A percentile compares a stretch with the other conserved stretches of the same genome.
Conservation (phyloP, 2,797 vertebrate genomes). For the Tarsius wallacei region DNA sequence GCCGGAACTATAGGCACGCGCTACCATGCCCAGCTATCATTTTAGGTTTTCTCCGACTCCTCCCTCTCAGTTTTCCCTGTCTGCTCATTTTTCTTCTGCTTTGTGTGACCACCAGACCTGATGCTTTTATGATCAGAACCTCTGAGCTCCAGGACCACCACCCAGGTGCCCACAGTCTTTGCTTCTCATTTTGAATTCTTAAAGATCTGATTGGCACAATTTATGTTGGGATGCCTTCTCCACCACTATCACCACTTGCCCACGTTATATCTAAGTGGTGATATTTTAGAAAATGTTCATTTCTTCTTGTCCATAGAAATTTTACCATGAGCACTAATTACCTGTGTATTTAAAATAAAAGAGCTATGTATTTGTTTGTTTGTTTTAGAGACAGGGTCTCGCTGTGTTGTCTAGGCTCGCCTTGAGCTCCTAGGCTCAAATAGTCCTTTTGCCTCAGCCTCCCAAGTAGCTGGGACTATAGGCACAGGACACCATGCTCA, state of each 20-base stretch:
- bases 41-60: not conserved
- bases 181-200: not conserved
- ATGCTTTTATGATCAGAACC: not conserved
- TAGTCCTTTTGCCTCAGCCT: not conserved
- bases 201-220: not conserved
- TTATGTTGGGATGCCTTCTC: not conserved
- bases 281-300: not conserved
- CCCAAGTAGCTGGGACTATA: not conserved
- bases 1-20: too few relatives aligned
- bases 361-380: too few relatives aligned
- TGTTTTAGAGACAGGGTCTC: not conserved
- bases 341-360: constrained; percentile 49
- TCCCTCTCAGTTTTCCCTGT: not conserved
- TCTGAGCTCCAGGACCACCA: not conserved
- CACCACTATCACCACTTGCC: not conserved
- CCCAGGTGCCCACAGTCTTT: not conserved
- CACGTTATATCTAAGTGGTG: not conserved
- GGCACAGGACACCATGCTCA: not conserved
- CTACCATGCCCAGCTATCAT: too few relatives aligned
- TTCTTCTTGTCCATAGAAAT: constrained; percentile 6
- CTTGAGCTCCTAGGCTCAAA: not conserved
- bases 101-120: not conserved
- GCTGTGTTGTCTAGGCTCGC: not conserved
- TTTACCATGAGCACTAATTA: not conserved
- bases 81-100: not conserved